phyloP scores from a whole-genome alignment of 2,888 invertebrate species.

The Hydraecia micacea region DNA sequence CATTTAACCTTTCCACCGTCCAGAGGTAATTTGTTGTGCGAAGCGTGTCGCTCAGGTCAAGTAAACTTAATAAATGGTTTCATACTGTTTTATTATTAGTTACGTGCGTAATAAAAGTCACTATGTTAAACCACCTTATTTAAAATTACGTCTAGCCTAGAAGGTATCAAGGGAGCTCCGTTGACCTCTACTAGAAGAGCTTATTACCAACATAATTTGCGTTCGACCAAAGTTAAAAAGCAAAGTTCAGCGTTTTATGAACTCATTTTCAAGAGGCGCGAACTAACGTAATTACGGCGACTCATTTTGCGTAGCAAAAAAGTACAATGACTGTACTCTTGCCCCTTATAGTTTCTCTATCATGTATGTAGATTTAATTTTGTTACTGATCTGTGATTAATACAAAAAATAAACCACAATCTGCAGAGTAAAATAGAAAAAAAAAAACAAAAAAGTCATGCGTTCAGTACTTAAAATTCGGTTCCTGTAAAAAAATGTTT shows the following conservation, averaged over 20 bases:
- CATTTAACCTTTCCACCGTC: constrained; percentile 7
- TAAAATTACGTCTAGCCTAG: background rate
- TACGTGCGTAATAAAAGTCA: background rate
- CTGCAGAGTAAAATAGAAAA: background rate
- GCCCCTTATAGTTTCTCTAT: background rate
- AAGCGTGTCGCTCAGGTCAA: constrained; percentile 4
- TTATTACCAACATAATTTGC: background rate
- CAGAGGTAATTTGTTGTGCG: constrained; percentile 8
- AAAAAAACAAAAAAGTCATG: background rate
- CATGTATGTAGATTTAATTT: background rate
- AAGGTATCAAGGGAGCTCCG: background rate
- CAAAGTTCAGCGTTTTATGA: too few relatives aligned
- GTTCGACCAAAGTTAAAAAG: background rate
- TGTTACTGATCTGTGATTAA: background rate
- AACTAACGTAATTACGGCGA: background rate
- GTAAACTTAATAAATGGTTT: constrained; percentile 33
- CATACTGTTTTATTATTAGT: constrained; percentile 8
- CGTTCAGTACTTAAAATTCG: too few relatives aligned
- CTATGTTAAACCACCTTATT: background rate
- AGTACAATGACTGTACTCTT: background rate
- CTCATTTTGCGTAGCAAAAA: background rate
- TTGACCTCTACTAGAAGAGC: background rate
- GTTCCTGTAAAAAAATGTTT: constrained; percentile 3
- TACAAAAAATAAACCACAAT: background rate
- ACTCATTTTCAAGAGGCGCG: background rate